Percentiles rank a stretch among this genome's conserved stretches.
Evolutionary conservation across 2,888 invertebrate species (phyloP).

Genomic region (Tillus elongatus): DNA sequence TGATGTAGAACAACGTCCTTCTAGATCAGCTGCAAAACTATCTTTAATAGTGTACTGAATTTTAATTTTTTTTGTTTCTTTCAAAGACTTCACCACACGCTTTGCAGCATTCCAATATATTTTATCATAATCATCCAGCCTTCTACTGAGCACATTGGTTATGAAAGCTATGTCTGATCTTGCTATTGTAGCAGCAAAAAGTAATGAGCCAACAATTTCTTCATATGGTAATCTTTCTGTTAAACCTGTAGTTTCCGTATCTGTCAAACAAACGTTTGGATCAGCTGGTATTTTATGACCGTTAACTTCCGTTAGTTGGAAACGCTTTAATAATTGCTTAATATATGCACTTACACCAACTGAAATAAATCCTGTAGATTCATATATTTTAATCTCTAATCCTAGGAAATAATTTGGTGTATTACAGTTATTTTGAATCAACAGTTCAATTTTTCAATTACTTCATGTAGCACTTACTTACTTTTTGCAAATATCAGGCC

Average conservation of each 20-base stretch:
- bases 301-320: not conserved
- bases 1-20: no score
- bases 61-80: no score
- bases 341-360: not conserved
- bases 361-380: constrained; percentile 6
- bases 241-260: not conserved
- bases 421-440: no score
- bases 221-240: constrained; percentile 1
- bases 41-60: no score
- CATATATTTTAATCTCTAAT: not conserved
- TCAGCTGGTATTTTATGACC: constrained; percentile 2
- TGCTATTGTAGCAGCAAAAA: constrained; percentile 1
- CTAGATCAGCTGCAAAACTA: no score
- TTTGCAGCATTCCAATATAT: no score
- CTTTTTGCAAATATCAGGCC: constrained; percentile 4
- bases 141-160: not conserved
- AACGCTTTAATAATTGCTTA: not conserved
- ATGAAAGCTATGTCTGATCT: constrained; percentile 4
- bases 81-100: no score
- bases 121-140: no score
- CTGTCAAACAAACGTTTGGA: constrained; percentile 1
- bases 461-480: not conserved
- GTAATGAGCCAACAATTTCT: constrained; percentile 4
- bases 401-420: not conserved
- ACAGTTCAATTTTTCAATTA: no score